A percentile compares a stretch with the other conserved stretches of the same genome.
Evolutionary conservation across 2,113 vertebrate species (phyloP).

Genomic region (Dasyornis broadbenti): DNA sequence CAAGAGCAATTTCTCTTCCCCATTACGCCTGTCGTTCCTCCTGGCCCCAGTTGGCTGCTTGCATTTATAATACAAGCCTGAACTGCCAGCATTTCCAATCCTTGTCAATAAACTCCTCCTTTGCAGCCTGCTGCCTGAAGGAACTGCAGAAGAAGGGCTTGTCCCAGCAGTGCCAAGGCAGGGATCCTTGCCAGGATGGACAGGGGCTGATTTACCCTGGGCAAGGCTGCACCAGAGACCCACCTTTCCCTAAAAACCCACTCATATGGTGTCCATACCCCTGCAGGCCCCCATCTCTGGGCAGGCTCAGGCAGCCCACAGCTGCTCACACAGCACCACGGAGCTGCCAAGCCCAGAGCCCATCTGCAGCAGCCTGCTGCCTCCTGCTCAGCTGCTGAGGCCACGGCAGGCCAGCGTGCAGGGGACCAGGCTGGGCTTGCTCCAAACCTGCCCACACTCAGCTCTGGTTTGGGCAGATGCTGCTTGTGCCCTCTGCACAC

Average conservation of each 20-base stretch:
- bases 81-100: constrained; percentile 22
- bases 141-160: not conserved
- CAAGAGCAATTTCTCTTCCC: constrained; percentile 32
- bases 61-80: not conserved
- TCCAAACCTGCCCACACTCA: not conserved
- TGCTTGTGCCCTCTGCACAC: not conserved
- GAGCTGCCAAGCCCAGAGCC: not conserved
- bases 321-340: not conserved
- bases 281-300: not conserved
- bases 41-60: not conserved
- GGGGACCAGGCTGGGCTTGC: not conserved
- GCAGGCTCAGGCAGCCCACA: not conserved
- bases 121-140: not conserved
- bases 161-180: not conserved
- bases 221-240: not conserved
- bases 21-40: not conserved
- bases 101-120: constrained; percentile 44
- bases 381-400: not conserved
- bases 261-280: rapidly evolving
- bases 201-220: not conserved
- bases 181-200: not conserved
- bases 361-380: not conserved
- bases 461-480: not conserved
- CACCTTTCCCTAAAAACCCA: not conserved
- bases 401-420: not conserved